Percentiles rank a stretch among this genome's conserved stretches.
Evolutionary conservation across 2,888 invertebrate species (phyloP).

Genomic region (Dichetophora obliterata): DNA sequence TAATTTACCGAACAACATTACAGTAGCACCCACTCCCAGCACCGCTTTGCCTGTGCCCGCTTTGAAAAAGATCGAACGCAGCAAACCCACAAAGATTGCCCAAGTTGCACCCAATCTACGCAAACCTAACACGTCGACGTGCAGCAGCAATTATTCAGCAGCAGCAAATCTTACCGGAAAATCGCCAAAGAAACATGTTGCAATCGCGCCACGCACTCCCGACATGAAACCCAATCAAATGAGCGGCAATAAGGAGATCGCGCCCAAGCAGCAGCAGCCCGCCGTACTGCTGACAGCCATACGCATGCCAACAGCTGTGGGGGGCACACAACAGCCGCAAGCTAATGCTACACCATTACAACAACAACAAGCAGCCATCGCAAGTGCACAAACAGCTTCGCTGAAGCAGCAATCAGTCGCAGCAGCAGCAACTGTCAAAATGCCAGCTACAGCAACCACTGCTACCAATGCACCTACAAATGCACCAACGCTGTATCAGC

Average conservation of each 20-base stretch:
- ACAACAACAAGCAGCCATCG: slow-evolving; percentile 51
- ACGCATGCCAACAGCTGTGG: slow-evolving; percentile 70
- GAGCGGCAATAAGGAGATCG: slow-evolving; percentile 21
- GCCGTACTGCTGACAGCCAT: slow-evolving; percentile 74
- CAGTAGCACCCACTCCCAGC: slow-evolving; percentile 26
- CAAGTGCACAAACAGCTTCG: slow-evolving; percentile 40
- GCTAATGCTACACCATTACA: slow-evolving; percentile 45
- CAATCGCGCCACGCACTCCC: slow-evolving; percentile 68
- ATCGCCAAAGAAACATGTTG: slow-evolving; percentile 69
- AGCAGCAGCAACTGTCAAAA: slow-evolving; percentile 38
- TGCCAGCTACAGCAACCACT: slow-evolving; percentile 27
- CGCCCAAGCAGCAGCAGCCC: slow-evolving; percentile 56
- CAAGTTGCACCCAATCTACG: slow-evolving; percentile 69
- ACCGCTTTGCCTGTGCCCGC: slow-evolving; percentile 61
- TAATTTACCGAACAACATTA: slow-evolving; percentile 31
- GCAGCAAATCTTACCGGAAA: slow-evolving; percentile 56
- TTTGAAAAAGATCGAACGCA: slow-evolving; percentile 68
- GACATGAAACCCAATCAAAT: slow-evolving; percentile 62
- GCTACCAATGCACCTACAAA: slow-evolving; percentile 40
- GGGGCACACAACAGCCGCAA: slow-evolving; percentile 55
- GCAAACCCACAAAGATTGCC: slow-evolving; percentile 69
- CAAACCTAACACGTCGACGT: slow-evolving; percentile 59
- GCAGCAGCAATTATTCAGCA: background rate
- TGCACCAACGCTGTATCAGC: slow-evolving; percentile 72
- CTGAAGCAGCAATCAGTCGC: slow-evolving; percentile 49